Evolutionary conservation across 2,888 invertebrate genomes (phyloP).

Genomic region (Stramonita haemastoma): DNA sequence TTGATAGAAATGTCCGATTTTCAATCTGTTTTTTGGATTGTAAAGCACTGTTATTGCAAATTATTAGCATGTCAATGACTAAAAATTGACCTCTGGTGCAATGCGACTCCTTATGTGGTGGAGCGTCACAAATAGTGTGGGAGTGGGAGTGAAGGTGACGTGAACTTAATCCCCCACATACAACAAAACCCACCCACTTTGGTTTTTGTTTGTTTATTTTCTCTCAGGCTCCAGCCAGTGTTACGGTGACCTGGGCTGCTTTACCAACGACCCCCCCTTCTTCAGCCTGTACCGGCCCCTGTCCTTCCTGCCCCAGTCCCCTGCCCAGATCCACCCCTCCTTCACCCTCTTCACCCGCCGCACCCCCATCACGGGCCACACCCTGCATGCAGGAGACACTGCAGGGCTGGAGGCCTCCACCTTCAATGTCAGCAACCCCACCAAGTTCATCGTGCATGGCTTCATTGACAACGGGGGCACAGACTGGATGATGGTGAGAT

Average conservation of each 20-base stretch:
- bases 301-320: constrained; percentile 56
- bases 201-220: neutral
- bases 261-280: constrained; percentile 84
- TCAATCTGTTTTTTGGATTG: no score
- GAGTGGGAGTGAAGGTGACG: neutral
- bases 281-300: constrained; percentile 84
- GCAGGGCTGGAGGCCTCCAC: constrained; percentile 80
- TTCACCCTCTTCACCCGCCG: constrained; percentile 53
- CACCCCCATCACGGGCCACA: constrained; percentile 47
- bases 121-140: no score
- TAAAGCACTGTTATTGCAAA: no score
- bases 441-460: constrained; percentile 94
- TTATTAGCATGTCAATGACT: no score
- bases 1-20: no score
- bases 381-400: constrained; percentile 55
- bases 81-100: no score
- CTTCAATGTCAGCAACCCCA: constrained; percentile 88
- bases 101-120: no score
- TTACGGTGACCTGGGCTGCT: constrained; percentile 93
- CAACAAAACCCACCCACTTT: neutral
- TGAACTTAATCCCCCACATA: neutral
- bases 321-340: constrained; percentile 47
- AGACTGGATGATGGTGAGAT: constrained; percentile 65
- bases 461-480: constrained; percentile 79
- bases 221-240: constrained; percentile 82